Conservation (phyloP, 2,888 invertebrate species). For the Melitaea athalia region DNA sequence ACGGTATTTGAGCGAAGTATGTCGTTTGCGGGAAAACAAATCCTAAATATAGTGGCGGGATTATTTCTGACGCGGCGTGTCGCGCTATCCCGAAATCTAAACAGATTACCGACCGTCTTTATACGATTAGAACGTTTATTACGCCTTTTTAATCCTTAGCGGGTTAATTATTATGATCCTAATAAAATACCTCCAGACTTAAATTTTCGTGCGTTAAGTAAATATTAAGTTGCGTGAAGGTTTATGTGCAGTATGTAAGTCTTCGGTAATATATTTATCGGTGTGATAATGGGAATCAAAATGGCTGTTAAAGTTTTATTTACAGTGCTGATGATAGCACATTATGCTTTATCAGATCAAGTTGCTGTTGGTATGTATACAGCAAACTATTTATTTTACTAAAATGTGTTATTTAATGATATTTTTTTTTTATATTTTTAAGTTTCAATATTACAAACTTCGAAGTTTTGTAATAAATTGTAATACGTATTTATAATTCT, state of each 20-base stretch:
- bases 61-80: constrained; percentile 74
- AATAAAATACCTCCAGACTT: not conserved
- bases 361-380: constrained; percentile 55
- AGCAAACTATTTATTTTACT: not conserved
- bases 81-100: constrained; percentile 69
- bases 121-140: constrained; percentile 63
- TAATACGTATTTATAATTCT: too few relatives aligned
- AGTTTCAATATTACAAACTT: too few relatives aligned
- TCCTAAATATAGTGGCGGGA: constrained; percentile 75
- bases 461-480: too few relatives aligned
- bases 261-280: not conserved
- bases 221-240: too few relatives aligned
- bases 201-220: not conserved
- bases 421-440: too few relatives aligned
- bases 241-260: not conserved
- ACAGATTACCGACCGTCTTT: constrained; percentile 65
- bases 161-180: constrained; percentile 5
- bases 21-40: constrained; percentile 78
- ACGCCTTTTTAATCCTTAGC: constrained; percentile 43
- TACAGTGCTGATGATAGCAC: constrained; percentile 48
- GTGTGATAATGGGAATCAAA: not conserved
- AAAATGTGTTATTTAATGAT: too few relatives aligned
- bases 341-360: constrained; percentile 47
- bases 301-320: constrained; percentile 49
- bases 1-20: constrained; percentile 65